Base-by-base conservation (phyloP, 2,888 invertebrate genomes). In the Morinoia aosen region DNA sequence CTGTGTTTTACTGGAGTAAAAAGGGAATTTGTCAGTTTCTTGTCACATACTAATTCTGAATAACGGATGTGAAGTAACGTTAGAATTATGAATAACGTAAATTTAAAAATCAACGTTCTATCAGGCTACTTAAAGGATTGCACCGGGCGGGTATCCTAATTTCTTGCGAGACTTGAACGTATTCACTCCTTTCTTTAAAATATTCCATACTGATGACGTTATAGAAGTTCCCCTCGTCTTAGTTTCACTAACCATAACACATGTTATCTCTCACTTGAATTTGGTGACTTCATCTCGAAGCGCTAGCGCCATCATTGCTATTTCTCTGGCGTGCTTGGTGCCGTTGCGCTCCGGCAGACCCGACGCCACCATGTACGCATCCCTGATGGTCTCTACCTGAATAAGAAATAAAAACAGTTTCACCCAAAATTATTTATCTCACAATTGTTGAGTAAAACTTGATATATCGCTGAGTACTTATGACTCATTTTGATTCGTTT, bases 331-430 rank as follows among this genome's bases (percentile, higher is more conserved):
- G 97, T 99, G 99, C 90, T 98, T 98, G 97, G 98, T 98, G 0
- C 99, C 99, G 97, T 99, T 99, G 91, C 98, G 98, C 97, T 98
- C 98, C 0, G 99, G 99, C 91, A 99, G 97, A 10, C 99, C 99
- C 0, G 98, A 99, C 2, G 99, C 99, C 0, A 99, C 99, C 99
- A 99, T 99, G 97, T 99, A 99, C 0, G 99, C 99, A 97, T 99
- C 99, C 0, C 99, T 99, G 97, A 99, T 99, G 11, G 99, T 99
- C 97, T 99, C 99, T 97, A 99, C 99, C 98, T 99, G 97, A 33
- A 39, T 40, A 90, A 90, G 40, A 90, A 19, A 12, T 90, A 48
- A 2, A 48, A 48, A n/a, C n/a, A 48, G 48, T 5, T 48, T 4
- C 5, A 48, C 48, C 5, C 5, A 5, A 48, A 4, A 48, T 48